A percentile compares a stretch with the other conserved stretches of the same genome.
Evolutionary conservation across 2,797 vertebrate species (phyloP).

Genomic region (Intellagama lesueurii): DNA sequence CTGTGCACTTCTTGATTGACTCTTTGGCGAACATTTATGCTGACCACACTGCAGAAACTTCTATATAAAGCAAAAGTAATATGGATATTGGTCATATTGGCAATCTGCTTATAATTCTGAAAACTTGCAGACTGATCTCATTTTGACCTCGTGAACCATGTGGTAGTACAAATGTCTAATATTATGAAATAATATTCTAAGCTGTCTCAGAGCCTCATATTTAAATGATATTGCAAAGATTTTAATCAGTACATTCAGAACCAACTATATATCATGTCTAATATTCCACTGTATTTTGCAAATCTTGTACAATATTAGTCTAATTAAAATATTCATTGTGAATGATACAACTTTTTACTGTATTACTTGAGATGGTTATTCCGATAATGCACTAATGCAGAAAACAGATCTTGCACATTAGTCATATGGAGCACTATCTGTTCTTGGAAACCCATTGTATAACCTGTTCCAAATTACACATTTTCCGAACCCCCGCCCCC

Average conservation of each 20-base stretch:
- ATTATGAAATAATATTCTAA: background rate
- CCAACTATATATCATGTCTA: background rate
- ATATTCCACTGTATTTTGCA: background rate
- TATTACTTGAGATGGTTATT: background rate
- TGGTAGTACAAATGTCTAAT: background rate
- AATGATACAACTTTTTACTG: background rate
- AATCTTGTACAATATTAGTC: background rate
- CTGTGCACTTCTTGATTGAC: background rate
- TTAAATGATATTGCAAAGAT: background rate
- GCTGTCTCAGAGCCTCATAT: background rate
- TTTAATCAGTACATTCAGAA: constrained; percentile 24
- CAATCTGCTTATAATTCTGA: background rate
- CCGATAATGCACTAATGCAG: background rate
- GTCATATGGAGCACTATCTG: background rate
- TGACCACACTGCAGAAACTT: background rate
- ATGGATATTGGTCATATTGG: background rate
- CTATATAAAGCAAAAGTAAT: background rate
- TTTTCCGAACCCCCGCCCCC: background rate
- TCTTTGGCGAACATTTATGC: background rate
- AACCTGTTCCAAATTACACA: constrained; percentile 9
- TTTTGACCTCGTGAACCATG: background rate
- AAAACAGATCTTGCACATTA: constrained; percentile 22
- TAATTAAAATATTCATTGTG: background rate
- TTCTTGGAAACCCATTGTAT: background rate
- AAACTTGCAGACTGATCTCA: background rate